Conservation (phyloP, 2,888 invertebrate species). For the Sminthurinus aureus region DNA sequence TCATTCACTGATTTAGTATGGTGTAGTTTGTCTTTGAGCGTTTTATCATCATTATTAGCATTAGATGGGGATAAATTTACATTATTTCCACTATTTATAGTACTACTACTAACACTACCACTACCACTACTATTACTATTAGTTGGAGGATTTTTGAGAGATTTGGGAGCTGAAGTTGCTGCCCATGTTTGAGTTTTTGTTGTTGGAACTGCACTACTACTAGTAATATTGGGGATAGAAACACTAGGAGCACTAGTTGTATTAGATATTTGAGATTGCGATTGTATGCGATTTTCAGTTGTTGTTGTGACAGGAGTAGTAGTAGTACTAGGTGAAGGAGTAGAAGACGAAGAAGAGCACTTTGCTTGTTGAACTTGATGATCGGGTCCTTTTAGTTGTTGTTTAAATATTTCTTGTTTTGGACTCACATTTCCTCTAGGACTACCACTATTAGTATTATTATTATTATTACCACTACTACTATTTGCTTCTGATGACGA, state of each 20-base stretch:
- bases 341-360: conserved; percentile 42
- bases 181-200: conserved; percentile 37
- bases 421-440: neutral
- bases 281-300: conserved; percentile 20
- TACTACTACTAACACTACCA: neutral
- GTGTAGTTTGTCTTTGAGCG: conserved; percentile 33
- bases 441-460: too few species aligned
- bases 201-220: conserved; percentile 1
- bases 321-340: too few species aligned
- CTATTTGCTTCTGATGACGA: too few species aligned
- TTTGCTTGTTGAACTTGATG: conserved; percentile 28
- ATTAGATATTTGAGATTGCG: neutral
- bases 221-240: too few species aligned
- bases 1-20: conserved; percentile 18
- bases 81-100: conserved; percentile 7
- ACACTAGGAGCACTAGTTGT: neutral
- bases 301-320: neutral
- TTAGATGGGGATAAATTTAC: neutral
- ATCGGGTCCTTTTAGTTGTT: conserved; percentile 29
- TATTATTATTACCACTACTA: neutral
- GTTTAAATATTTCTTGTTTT: neutral
- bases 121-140: conserved; percentile 18
- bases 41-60: conserved; percentile 21
- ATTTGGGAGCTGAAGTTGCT: conserved; percentile 28
- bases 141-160: conserved; percentile 3